Evolutionary conservation across 1,140 invertebrate species (phyloP).

Genomic region (Atopsyche davidsoni): DNA sequence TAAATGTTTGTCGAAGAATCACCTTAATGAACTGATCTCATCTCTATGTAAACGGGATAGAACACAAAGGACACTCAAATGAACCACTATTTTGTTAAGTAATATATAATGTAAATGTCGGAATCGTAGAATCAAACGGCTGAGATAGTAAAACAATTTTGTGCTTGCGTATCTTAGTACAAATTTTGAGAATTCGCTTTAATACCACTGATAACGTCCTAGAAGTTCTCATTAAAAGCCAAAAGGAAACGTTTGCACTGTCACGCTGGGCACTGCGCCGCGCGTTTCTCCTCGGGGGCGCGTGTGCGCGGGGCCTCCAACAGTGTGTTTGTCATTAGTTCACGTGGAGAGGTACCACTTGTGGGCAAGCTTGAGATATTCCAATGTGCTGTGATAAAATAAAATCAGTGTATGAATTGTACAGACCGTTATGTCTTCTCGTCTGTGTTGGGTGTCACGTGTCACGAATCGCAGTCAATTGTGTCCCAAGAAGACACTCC

Average conservation of each 20-base stretch:
- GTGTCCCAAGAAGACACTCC: slow-evolving; percentile 17
- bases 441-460: slow-evolving; percentile 34
- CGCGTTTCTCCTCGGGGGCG: too few species aligned
- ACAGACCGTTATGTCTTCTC: slow-evolving; percentile 57
- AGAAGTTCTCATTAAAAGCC: slow-evolving; percentile 30
- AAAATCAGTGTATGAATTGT: slow-evolving; percentile 59
- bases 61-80: slow-evolving; percentile 36
- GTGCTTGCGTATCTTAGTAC: slow-evolving; percentile 30
- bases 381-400: slow-evolving; percentile 65
- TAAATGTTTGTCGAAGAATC: slow-evolving; percentile 26
- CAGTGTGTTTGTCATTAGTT: slow-evolving; percentile 1
- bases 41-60: slow-evolving; percentile 11
- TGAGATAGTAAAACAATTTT: slow-evolving; percentile 28
- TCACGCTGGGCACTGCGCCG: too few species aligned
- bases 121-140: slow-evolving; percentile 29
- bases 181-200: slow-evolving; percentile 32
- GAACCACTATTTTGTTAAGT: slow-evolving; percentile 48
- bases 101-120: slow-evolving; percentile 28
- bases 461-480: slow-evolving; percentile 25
- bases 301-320: too few species aligned
- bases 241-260: slow-evolving; percentile 18
- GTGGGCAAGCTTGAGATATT: slow-evolving; percentile 47
- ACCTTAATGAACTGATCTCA: slow-evolving; percentile 34
- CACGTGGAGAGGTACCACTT: slow-evolving; percentile 10
- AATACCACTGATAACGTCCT: slow-evolving; percentile 31